These are phyloP conservation scores for Cheiracanthium punctorium DNA, from an alignment of 2,888 invertebrate genomes.

Conservation along the genomic window DNA sequence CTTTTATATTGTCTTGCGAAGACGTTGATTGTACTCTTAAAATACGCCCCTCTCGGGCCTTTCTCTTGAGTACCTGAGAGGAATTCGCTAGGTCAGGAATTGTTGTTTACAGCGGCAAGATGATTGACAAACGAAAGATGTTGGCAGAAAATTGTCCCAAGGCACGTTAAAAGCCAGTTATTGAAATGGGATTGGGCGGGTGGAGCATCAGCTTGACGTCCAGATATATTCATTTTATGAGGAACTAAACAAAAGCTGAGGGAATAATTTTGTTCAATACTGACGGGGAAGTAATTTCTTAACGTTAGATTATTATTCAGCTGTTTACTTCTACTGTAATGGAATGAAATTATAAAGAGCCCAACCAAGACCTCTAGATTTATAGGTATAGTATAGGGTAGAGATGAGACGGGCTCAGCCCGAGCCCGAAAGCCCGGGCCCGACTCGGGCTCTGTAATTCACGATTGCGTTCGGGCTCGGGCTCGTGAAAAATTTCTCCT, in stretches of 20 bases:
- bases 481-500: too few relatives aligned
- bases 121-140: constrained; percentile 4
- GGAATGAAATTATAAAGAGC: too few relatives aligned
- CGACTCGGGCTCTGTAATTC: too few relatives aligned
- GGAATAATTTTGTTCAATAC: too few relatives aligned
- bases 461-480: too few relatives aligned
- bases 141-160: background rate
- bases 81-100: background rate
- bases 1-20: constrained; percentile 12
- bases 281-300: too few relatives aligned
- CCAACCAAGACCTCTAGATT: too few relatives aligned
- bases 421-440: too few relatives aligned
- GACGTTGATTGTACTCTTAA: background rate
- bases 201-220: background rate
- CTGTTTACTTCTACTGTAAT: too few relatives aligned
- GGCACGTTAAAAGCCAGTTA: background rate
- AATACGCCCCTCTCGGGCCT: background rate
- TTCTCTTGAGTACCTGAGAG: background rate
- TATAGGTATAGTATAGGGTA: too few relatives aligned
- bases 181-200: background rate
- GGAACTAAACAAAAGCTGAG: background rate
- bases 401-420: too few relatives aligned
- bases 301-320: too few relatives aligned
- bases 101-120: constrained; percentile 3
- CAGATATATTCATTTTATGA: background rate